Evolutionary conservation across 2,113 vertebrate species (phyloP).

Genomic region (Ahaetulla prasina): DNA sequence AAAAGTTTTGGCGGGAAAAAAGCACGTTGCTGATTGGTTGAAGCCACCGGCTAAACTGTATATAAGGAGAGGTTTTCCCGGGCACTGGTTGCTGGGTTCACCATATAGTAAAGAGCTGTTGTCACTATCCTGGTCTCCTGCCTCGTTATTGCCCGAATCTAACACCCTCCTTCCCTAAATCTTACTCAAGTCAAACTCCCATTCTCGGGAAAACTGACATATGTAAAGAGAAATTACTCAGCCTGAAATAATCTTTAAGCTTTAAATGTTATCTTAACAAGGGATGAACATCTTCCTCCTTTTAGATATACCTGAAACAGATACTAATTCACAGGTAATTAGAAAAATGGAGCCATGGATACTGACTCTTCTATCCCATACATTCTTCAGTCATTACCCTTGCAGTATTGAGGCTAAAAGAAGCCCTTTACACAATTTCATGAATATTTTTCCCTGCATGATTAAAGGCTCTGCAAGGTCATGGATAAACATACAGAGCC

Average conservation of each 20-base stretch:
- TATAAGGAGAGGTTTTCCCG: no score
- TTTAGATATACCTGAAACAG: background rate
- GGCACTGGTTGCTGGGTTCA: no score
- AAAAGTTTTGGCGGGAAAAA: no score
- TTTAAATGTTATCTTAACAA: background rate
- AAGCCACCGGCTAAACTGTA: no score
- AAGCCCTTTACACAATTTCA: background rate
- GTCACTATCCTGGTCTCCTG: no score
- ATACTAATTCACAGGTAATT: background rate
- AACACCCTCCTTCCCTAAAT: background rate
- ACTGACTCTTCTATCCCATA: background rate
- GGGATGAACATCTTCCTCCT: background rate
- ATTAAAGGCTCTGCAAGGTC: background rate
- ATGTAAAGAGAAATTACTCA: background rate
- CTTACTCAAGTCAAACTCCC: background rate
- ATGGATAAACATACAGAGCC: background rate
- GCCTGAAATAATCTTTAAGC: background rate
- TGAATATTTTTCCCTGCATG: background rate
- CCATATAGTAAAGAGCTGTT: no score
- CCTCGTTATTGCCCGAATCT: no score
- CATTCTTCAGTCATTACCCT: background rate
- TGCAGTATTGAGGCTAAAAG: background rate
- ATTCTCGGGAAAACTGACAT: background rate
- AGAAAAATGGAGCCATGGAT: background rate
- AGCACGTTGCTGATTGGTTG: no score